These are phyloP conservation scores for Argyresthia albistria DNA, from an alignment of 2,888 invertebrate genomes.

Conservation along the genomic window DNA sequence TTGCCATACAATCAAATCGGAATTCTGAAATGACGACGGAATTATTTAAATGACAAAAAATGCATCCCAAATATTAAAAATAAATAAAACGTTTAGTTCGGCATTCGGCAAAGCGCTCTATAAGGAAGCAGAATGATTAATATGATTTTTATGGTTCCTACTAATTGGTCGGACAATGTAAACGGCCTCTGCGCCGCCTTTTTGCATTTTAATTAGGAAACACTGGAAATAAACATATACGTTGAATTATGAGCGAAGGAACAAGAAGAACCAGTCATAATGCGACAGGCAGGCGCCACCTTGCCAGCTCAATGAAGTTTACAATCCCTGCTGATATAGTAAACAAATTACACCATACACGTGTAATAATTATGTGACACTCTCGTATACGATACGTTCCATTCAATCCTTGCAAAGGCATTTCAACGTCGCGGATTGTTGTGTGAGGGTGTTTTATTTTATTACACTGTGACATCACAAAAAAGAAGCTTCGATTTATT, in stretches of 20 bases:
- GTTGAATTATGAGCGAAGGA: conserved; percentile 55
- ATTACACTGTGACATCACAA: no score
- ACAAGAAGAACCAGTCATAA: conserved; percentile 67
- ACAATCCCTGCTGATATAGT: conserved; percentile 40
- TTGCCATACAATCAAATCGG: no score
- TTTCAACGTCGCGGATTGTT: no score
- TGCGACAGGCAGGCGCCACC: conserved; percentile 56
- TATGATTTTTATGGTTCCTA: conserved; percentile 55
- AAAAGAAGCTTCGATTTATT: no score
- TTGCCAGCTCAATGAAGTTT: conserved; percentile 47
- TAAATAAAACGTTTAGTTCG: conserved; percentile 30
- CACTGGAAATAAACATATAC: conserved; percentile 49
- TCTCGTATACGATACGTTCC: no score
- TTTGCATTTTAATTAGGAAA: conserved; percentile 60
- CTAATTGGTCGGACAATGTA: conserved; percentile 63
- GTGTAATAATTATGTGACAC: no score
- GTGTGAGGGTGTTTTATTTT: no score
- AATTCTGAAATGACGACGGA: no score
- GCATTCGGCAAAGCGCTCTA: conserved; percentile 34
- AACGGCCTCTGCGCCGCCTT: conserved; percentile 49
- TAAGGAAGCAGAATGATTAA: conserved; percentile 55
- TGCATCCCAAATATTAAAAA: background rate
- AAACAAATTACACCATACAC: conserved; percentile 17
- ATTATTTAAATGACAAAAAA: no score
- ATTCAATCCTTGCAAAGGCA: no score